phyloP scores from a whole-genome alignment of 2,888 invertebrate species.

The Melolontha melolontha region DNA sequence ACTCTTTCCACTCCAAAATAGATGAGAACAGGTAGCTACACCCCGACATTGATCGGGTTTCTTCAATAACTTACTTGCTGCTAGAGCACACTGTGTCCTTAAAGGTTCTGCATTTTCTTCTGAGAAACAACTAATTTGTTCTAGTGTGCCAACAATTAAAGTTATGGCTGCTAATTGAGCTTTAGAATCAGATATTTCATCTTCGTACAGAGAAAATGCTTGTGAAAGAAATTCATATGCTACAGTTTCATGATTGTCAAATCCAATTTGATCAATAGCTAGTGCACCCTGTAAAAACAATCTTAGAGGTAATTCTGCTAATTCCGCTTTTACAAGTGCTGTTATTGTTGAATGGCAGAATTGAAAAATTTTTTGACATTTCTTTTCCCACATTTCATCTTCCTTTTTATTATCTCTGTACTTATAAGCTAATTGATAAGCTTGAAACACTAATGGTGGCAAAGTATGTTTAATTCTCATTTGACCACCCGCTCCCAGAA shows the following conservation, averaged over 20 bases:
- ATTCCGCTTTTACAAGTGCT: slow-evolving; percentile 93
- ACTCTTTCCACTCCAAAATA: slow-evolving; percentile 95
- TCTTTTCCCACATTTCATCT: slow-evolving; percentile 99
- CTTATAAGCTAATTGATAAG: slow-evolving; percentile 87
- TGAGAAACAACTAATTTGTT: slow-evolving; percentile 93
- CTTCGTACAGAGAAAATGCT: slow-evolving; percentile 97
- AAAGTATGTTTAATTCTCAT: slow-evolving; percentile 89
- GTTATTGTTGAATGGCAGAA: slow-evolving; percentile 97
- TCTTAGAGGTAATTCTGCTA: slow-evolving; percentile 92
- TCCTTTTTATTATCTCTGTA: slow-evolving; percentile 83
- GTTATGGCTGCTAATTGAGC: slow-evolving; percentile 97
- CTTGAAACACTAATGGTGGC: slow-evolving; percentile 95
- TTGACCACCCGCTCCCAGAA: slow-evolving; percentile 91
- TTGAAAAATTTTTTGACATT: slow-evolving; percentile 97
- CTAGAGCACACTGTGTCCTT: slow-evolving; percentile 94
- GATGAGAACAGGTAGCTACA: slow-evolving; percentile 92
- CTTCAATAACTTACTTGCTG: slow-evolving; percentile 94
- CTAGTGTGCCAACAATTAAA: slow-evolving; percentile 94
- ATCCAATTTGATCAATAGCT: slow-evolving; percentile 90
- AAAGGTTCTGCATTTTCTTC: slow-evolving; percentile 98
- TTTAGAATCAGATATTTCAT: slow-evolving; percentile 97
- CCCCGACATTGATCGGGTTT: slow-evolving; percentile 99
- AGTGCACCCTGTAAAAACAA: slow-evolving; percentile 96
- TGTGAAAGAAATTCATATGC: slow-evolving; percentile 98
- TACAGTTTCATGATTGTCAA: slow-evolving; percentile 95